Percentiles rank a stretch among this genome's conserved stretches.
phyloP scores from a whole-genome alignment of 2,113 vertebrate genomes.

The Cinclus mexicanus region DNA sequence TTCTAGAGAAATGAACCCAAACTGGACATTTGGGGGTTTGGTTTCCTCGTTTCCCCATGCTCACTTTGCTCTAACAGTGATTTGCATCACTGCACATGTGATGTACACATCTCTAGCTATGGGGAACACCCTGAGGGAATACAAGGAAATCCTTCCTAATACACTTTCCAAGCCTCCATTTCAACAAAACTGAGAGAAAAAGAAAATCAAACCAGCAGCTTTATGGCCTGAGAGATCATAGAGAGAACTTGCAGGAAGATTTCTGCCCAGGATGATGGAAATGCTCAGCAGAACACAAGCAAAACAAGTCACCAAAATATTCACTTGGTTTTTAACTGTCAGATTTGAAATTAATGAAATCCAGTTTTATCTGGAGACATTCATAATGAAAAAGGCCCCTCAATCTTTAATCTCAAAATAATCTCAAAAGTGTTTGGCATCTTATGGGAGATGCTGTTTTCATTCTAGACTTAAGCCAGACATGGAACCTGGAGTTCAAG shows the following conservation, averaged over 20 bases:
- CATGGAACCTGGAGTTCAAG: not conserved
- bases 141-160: not conserved
- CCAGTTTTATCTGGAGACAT: not conserved
- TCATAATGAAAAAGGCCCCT: not conserved
- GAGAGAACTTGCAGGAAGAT: not conserved
- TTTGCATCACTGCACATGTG: not conserved
- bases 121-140: not conserved
- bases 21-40: not conserved
- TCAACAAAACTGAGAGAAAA: not conserved
- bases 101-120: not conserved
- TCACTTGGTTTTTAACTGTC: not conserved
- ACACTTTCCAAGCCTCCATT: not conserved
- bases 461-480: not conserved
- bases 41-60: not conserved
- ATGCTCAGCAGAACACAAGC: not conserved
- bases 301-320: not conserved
- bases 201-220: conserved; percentile 8
- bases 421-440: not conserved
- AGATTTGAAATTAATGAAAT: not conserved
- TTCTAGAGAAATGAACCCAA: not conserved
- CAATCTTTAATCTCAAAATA: not conserved
- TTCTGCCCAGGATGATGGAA: not conserved
- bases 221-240: not conserved
- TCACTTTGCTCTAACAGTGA: not conserved
- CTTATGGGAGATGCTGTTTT: not conserved